These are phyloP conservation scores for Reticulitermes speratus DNA, from an alignment of 1,140 invertebrate species.

Conservation along the genomic window DNA sequence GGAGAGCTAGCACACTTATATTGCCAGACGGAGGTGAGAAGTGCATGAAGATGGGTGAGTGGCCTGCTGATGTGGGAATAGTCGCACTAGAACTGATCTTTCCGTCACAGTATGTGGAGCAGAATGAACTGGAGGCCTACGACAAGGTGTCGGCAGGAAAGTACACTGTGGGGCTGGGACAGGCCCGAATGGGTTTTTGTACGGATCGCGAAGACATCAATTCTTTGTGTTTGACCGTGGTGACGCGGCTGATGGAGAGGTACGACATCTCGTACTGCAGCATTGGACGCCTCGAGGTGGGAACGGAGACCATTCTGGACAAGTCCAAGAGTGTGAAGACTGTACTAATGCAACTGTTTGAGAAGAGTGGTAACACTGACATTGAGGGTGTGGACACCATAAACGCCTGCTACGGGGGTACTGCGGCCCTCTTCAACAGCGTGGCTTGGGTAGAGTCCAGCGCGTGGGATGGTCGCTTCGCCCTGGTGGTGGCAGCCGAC, in stretches of 20 bases:
- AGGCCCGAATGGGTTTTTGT: slow-evolving; percentile 95
- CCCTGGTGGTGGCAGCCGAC: slow-evolving; percentile 90
- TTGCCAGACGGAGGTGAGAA: background rate
- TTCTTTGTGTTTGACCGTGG: slow-evolving; percentile 92
- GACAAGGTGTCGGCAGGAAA: slow-evolving; percentile 87
- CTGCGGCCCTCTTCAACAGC: slow-evolving; percentile 95
- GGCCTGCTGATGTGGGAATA: slow-evolving; percentile 91
- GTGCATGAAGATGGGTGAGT: slow-evolving; percentile 42
- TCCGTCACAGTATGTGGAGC: slow-evolving; percentile 90
- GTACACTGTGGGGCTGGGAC: slow-evolving; percentile 96
- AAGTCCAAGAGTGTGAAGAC: slow-evolving; percentile 98
- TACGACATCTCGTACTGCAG: slow-evolving; percentile 68
- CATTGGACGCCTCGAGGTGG: slow-evolving; percentile 93
- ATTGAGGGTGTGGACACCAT: slow-evolving; percentile 96
- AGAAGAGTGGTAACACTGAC: slow-evolving; percentile 78
- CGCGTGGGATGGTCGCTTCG: slow-evolving; percentile 93
- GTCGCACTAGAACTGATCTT: slow-evolving; percentile 92
- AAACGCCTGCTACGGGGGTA: slow-evolving; percentile 99
- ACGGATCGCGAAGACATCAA: slow-evolving; percentile 96
- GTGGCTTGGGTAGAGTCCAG: slow-evolving; percentile 96
- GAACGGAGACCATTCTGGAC: slow-evolving; percentile 97
- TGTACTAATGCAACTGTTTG: slow-evolving; percentile 95
- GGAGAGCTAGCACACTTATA: background rate
- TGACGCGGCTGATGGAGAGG: slow-evolving; percentile 75
- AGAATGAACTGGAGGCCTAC: slow-evolving; percentile 84